phyloP scores from a whole-genome alignment of 2,113 vertebrate species.

The Taurulus bubalis region DNA sequence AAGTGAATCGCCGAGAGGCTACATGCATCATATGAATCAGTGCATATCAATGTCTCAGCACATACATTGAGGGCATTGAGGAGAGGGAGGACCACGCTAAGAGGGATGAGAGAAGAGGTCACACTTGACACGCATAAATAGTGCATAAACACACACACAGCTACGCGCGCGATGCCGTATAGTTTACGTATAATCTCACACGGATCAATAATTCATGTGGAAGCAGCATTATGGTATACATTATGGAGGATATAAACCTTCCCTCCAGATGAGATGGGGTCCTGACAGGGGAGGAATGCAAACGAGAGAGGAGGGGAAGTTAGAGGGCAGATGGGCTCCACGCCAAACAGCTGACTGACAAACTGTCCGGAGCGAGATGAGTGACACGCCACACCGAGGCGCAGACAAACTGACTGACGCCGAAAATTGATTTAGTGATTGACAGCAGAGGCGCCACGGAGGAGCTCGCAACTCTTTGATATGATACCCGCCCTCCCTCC shows the following conservation, averaged over 20 bases:
- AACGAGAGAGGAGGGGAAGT: conserved; percentile 17
- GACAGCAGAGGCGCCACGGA: conserved; percentile 41
- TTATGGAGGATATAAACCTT: conserved; percentile 76
- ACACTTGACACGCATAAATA: conserved; percentile 62
- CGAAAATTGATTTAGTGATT: conserved; percentile 71
- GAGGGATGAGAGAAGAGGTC: conserved; percentile 48
- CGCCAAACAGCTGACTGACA: conserved; percentile 50
- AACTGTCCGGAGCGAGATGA: conserved; percentile 66
- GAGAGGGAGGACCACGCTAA: conserved; percentile 3
- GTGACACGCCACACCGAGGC: conserved; percentile 47
- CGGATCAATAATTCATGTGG: conserved; percentile 73
- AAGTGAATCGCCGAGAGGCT: conserved; percentile 44
- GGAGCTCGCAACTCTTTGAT: conserved; percentile 47
- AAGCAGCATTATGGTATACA: conserved; percentile 50
- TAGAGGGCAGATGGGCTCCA: conserved; percentile 33
- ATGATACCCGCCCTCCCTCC: conserved; percentile 43
- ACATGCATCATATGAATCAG: conserved; percentile 61
- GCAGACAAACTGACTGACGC: conserved; percentile 56
- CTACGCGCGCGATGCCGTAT: conserved; percentile 14
- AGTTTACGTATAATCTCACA: conserved; percentile 50
- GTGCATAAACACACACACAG: conserved; percentile 42
- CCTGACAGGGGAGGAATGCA: conserved; percentile 27
- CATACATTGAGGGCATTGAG: conserved; percentile 20
- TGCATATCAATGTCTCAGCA: conserved; percentile 54
- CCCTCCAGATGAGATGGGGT: conserved; percentile 54